Base-by-base conservation (phyloP, 2,113 vertebrate species). In the Columba janthina region DNA sequence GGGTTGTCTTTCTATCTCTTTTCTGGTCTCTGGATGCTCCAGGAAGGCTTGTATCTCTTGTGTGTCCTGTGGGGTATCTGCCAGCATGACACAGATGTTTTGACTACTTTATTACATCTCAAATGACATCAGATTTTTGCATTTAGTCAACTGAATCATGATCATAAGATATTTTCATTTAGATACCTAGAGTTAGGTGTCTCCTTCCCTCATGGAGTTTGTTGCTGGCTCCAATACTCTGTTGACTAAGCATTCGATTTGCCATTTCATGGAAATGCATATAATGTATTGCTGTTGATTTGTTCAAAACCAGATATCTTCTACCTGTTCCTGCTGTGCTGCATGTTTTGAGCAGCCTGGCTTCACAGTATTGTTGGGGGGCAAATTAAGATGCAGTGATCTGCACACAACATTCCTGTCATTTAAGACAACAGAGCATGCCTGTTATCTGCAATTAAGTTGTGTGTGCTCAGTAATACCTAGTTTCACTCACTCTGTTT, bases 241-340 rank as follows among this genome's bases (percentile, higher is more conserved):
- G 10, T 62, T 51, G 44, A 14, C 26, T 34, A 19, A 50, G 4
- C 0, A 0, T n/a, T 86, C 9, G 0, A 1, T 60, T 71, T 88
- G 12, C 21, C 16, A 29, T 69, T 88, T 53, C 4, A 54, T 57
- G 73, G 28, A 50, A 54, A 31, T 38, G n/a, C 1, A 1, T 67
- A 31, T 6, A 18, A 2, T n/a, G 8, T 9, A 29, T 21, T 70
- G 5, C n/a, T 29, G 11, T 25, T 54, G 36, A 58, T 53, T 74
- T 89, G 36, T 60, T 46, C 32, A 28, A 32, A 72, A 32, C 54
- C 15, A 1, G 54, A 5, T 62, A 31, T 84, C 42, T 89, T 46
- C 15, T 24, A 0, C 48, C 26, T 31, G 15, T 31, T 86, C 50
- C 38, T 51, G 15, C 21, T 31, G 19, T 70, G 38, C 31, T 82